Conservation (phyloP, 1,140 invertebrate species). For the Harlomillsia oculata region DNA sequence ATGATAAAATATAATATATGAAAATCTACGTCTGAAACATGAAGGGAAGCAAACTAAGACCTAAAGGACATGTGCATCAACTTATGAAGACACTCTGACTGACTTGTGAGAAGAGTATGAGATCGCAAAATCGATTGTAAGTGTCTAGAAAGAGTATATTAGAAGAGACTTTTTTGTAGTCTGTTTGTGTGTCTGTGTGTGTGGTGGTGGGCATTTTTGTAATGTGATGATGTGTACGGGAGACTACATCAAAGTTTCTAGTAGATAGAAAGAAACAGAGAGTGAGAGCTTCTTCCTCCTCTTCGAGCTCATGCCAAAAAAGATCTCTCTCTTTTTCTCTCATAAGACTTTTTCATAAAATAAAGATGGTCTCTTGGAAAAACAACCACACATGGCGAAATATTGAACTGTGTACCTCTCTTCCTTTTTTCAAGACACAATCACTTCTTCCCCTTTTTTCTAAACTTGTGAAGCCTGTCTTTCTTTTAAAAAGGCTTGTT, state of each 20-base stretch:
- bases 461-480: neutral
- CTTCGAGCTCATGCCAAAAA: neutral
- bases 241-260: neutral
- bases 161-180: neutral
- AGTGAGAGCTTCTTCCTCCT: neutral
- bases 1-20: too few relatives aligned
- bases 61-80: too few relatives aligned
- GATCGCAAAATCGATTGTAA: slow-evolving; percentile 7
- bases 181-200: neutral
- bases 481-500: too few relatives aligned
- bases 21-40: too few relatives aligned
- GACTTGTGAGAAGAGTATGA: too few relatives aligned
- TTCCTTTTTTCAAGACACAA: too few relatives aligned
- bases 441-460: neutral
- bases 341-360: slow-evolving; percentile 21
- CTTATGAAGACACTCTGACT: too few relatives aligned
- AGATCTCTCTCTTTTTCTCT: neutral
- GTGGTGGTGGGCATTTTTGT: neutral
- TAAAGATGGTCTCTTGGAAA: slow-evolving; percentile 29
- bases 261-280: neutral
- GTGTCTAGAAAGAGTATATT: neutral
- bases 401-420: too few relatives aligned
- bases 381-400: slow-evolving; percentile 32
- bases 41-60: too few relatives aligned
- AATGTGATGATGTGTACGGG: neutral